Conservation (phyloP, 2,113 vertebrate genomes). For the Archilochus colubris region DNA sequence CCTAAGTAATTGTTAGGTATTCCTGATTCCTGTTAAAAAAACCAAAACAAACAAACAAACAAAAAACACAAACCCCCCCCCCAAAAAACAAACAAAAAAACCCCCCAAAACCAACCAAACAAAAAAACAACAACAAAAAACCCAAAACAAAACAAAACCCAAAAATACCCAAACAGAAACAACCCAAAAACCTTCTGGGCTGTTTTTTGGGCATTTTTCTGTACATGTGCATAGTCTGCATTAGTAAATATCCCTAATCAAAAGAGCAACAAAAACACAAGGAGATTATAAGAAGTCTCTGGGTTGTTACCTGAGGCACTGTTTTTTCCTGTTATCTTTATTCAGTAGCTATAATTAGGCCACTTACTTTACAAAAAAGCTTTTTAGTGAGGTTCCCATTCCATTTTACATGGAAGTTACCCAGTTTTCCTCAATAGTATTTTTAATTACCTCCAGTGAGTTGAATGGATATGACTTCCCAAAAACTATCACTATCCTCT, state of each 20-base stretch:
- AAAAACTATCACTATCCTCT: neutral
- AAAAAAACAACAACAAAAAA: too few species aligned
- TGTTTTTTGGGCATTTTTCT: accelerated
- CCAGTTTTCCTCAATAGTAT: neutral
- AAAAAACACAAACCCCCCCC: too few species aligned
- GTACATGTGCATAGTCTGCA: neutral
- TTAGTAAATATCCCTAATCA: neutral
- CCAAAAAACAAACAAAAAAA: too few species aligned
- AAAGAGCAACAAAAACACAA: neutral
- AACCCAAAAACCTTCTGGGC: neutral
- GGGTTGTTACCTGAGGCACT: neutral
- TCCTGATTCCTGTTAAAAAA: neutral
- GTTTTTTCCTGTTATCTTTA: neutral
- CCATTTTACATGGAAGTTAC: neutral
- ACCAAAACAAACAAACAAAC: neutral
- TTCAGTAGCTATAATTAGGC: neutral
- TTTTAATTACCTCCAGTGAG: neutral
- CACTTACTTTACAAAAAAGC: neutral
- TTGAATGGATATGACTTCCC: neutral
- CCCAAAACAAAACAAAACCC: too few species aligned
- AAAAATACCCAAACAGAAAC: accelerated
- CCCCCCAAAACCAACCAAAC: too few species aligned
- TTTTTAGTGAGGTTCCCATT: neutral
- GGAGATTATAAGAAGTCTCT: neutral
- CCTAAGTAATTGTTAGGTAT: neutral